Conservation (phyloP, 1,140 invertebrate species). For the Yoshiicerus persimilis region DNA sequence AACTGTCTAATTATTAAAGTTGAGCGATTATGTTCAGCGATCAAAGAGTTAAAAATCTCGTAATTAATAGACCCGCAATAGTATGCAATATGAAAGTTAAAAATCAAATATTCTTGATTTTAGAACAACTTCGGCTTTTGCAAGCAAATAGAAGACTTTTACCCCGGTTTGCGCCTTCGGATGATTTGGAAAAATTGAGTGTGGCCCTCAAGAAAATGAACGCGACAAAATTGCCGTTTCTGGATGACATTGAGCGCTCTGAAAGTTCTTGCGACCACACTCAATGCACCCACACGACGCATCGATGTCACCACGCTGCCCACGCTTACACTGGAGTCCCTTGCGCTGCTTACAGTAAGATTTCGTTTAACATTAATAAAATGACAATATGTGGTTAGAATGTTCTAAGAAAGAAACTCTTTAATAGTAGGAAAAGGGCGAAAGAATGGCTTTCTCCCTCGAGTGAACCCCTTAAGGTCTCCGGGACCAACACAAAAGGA, state of each 20-base stretch:
- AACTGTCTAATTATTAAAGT: too few species aligned
- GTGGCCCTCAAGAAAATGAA: conserved; percentile 55
- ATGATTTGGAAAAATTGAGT: conserved; percentile 64
- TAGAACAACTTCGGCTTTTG: conserved; percentile 72
- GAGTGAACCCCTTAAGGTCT: conserved; percentile 34
- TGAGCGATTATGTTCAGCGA: too few species aligned
- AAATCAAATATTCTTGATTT: conserved; percentile 24
- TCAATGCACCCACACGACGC: conserved; percentile 78
- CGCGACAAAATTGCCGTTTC: conserved; percentile 50
- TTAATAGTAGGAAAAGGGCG: conserved; percentile 34
- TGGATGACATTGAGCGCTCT: conserved; percentile 48
- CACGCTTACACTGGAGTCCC: conserved; percentile 88
- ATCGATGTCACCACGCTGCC: conserved; percentile 75
- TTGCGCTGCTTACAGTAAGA: conserved; percentile 79
- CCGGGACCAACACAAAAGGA: conserved; percentile 46
- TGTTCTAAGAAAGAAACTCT: too few species aligned
- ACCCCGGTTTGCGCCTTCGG: conserved; percentile 57
- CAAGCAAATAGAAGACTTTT: conserved; percentile 65
- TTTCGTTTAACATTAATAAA: not conserved
- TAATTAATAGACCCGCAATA: too few species aligned
- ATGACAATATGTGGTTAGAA: too few species aligned
- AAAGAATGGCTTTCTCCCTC: conserved; percentile 36
- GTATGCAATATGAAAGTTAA: too few species aligned
- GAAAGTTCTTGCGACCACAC: conserved; percentile 60
- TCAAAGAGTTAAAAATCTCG: not conserved